Evolutionary conservation across 2,888 invertebrate species (phyloP), one percentile per base, ranked within the genome.

Genomic region (Epirrhoe tristata): DNA sequence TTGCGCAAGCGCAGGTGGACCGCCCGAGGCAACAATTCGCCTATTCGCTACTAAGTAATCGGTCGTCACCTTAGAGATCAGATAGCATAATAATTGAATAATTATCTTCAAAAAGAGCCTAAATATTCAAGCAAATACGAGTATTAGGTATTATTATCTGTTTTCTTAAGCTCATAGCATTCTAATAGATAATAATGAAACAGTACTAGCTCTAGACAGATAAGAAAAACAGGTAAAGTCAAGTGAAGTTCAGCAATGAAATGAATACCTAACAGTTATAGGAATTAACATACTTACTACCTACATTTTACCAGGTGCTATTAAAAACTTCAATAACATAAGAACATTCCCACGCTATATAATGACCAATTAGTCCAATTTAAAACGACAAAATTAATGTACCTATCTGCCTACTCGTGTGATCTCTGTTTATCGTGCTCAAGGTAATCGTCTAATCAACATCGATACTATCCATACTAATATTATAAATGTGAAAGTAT

Each of bases 291-390:
- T 43, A 43, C 39, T 39, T 39, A 39, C 10, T 10, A 39, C 39
- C 10, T 12, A 39, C 39, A 3, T 24, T 24, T 24, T 24, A 24
- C 24, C 24, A 24, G 24, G 24, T 24, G 24, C 24, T 12, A 43
- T 43, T 12, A 12, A 6, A 14, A 46, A n/a, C n/a, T 14, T 14
- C 14, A 4, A 17, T 53, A 43, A 1, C 52, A 39, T 8, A 34
- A 48, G 16, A 48, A 48, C 3, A 24, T 63, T 66, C 68, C 66
- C 57, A 68, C 72, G 60, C 64, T 55, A 59, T 52, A 46, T 59
- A 63, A 62, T 64, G 34, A 51, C 55, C 71, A 71, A 69, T 69
- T 65, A 69, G 34, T 51, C 46, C 58, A 69, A 72, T 70, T 66
- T 58, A 62, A 10, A 68, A 60, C 61, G 66, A 68, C 64, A 48